Base-by-base conservation (phyloP, 92 coral and sea anemone genomes). In the Porites rus region DNA sequence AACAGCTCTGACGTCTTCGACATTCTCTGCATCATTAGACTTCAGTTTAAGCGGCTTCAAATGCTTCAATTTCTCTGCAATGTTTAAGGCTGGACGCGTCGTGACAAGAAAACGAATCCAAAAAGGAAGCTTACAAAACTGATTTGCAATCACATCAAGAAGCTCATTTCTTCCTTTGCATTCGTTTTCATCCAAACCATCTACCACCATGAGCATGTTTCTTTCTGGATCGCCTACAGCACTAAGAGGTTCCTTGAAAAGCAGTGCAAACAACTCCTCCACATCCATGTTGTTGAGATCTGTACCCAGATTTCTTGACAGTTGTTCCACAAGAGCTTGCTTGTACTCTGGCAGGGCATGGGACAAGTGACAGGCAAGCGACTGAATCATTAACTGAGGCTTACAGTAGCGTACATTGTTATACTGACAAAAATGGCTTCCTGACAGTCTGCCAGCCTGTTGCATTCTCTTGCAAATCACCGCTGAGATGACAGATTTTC, bases 81-180 rank as follows among this genome's bases (percentile, higher is more conserved):
- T 69, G 18, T 73, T 80, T 43, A 56, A 74, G 65, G 90, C 93
- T 80, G 90, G 88, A 14, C 95, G 75, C 31, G 95, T 84, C 1
- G 95, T 92, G 67, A 90, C 75, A 8, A 92, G 72, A 72, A 90
- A 80, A 56, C 88, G 84, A 61, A 92, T 66, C 90, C 92, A 92
- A 11, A 72, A 18, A 10, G 95, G 95, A 24, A 89, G 81, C 60
- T 64, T 71, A 67, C 72, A 75, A 24, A 92, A 77, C 11, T 86
- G 90, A 11, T 74, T 71, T 3, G 93, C 75, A 65, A 92, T 81
- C 25, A 92, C 75, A 21, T 92, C 74, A 17, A 83, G 72, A 62
- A 89, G 60, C 68, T 85, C 93, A 46, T 81, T 68, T 16, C 88
- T 86, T 51, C 87, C 83, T 16, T 77, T 19, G 87, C 63, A 81